Percentiles rank a stretch among this genome's conserved stretches.
Conservation (phyloP, 1,140 invertebrate genomes). For the Plutomurus gul region DNA sequence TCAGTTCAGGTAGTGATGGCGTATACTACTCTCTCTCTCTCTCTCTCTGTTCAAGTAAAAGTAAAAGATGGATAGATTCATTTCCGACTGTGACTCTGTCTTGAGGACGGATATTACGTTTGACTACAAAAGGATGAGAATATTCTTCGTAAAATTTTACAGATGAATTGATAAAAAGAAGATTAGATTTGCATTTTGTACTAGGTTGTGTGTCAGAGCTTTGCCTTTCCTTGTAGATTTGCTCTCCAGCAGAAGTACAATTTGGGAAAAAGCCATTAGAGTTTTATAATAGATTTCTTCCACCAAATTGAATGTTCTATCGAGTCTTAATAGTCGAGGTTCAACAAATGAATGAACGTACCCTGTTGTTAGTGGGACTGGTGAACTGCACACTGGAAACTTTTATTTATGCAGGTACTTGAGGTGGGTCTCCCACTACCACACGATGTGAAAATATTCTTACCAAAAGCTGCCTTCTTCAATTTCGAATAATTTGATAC, state of each 20-base stretch:
- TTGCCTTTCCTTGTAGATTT: not conserved
- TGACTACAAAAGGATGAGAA: conserved; percentile 19
- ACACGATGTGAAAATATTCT: too few species aligned
- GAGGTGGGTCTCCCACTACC: too few species aligned
- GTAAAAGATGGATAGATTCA: not conserved
- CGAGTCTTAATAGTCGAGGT: too few species aligned
- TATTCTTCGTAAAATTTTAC: conserved; percentile 23
- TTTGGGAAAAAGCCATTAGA: conserved; percentile 15
- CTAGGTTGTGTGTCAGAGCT: not conserved
- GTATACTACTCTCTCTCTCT: too few species aligned
- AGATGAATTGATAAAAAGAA: conserved; percentile 28
- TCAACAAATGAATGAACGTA: too few species aligned
- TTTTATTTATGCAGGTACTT: too few species aligned
- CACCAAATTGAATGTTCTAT: conserved; percentile 17
- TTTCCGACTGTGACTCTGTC: not conserved
- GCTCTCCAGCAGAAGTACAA: not conserved
- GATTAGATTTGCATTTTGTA: conserved; percentile 22
- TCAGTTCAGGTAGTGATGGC: not conserved
- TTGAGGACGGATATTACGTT: conserved; percentile 1
- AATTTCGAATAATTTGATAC: too few species aligned
- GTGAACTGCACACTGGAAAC: too few species aligned
- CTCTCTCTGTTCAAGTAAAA: conserved; percentile 4
- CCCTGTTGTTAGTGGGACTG: too few species aligned
- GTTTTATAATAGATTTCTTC: conserved; percentile 28
- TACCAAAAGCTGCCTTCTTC: too few species aligned